Evolutionary conservation across 2,797 vertebrate species (phyloP), one percentile per base, ranked within the genome.

Genomic region (Darevskia nairensis): DNA sequence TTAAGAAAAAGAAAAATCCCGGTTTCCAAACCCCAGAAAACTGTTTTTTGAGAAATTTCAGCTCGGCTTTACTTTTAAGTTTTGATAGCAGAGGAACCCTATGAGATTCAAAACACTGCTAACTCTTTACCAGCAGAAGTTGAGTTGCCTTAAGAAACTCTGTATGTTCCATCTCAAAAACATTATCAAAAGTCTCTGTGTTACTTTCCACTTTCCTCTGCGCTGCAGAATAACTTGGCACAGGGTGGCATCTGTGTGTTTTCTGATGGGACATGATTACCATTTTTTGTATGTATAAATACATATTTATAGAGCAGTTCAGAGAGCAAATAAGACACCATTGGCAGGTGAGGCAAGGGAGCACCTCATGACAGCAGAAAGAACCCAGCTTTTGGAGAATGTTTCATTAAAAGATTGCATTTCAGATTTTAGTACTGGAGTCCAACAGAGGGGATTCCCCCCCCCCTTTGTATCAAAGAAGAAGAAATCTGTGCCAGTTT

Each of bases 251-350:
- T 44, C 39, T 29, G 59, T n/a, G 17, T 72, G n/a, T 74, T 82
- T 76, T 72, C 87, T 69, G 21, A 6, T 44, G 80, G 85, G 86
- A 89, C 21, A 29, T 79, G 82, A 87, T 91, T 89, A 82, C 11
- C 82, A 32, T 21, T 81, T 77, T 69, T 88, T n/a, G 35, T 35
- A 35, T 35, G 35, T 35, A 35, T 35, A 87, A 81, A 89, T 82
- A 71, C 74, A 72, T 77, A 72, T 72, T 85, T 82, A 89, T 79
- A 25, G 29, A 61, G 66, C 1, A 4, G 61, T 0, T 9, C 50
- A 19, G 46, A 3, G 15, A 79, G 88, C 74, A 85, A 74, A 83
- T 79, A 59, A 89, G 76, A n/a, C 35, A 44, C n/a, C 29, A 25
- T 17, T 74, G 46, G 68, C 55, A 39, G 68, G 41, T 44, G 82